Conservation (phyloP, 2,113 vertebrate species). For the Lagopus muta region DNA sequence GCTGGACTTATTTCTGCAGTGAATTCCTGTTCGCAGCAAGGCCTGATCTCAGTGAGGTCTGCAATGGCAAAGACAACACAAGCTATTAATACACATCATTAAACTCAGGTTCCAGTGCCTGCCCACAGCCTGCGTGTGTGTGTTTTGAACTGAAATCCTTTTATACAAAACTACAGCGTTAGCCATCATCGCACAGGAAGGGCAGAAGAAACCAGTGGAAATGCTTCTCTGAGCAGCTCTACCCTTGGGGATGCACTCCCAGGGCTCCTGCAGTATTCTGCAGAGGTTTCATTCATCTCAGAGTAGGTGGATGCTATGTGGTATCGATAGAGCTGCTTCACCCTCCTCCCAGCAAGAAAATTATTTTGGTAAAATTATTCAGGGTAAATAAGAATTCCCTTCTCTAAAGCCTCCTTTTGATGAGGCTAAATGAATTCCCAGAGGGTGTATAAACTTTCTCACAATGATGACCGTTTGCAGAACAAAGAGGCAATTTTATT, state of each 20-base stretch:
- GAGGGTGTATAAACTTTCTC: constrained; percentile 58
- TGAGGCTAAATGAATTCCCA: constrained; percentile 49
- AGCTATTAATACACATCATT: background rate
- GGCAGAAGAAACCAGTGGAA: background rate
- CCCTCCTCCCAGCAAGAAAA: background rate
- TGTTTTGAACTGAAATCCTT: background rate
- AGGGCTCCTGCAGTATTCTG: background rate
- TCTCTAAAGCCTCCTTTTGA: constrained; percentile 33
- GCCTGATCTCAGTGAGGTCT: background rate
- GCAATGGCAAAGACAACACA: background rate
- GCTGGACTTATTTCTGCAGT: background rate
- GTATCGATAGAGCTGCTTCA: background rate
- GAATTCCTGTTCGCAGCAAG: background rate
- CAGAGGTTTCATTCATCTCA: background rate
- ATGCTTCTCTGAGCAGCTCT: background rate
- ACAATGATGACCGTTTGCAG: constrained; percentile 37
- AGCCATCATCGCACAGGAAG: background rate
- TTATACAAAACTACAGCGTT: background rate
- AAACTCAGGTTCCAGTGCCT: background rate
- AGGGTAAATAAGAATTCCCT: constrained; percentile 38
- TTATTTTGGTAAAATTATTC: constrained; percentile 1
- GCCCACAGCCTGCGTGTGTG: background rate
- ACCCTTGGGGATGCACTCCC: background rate
- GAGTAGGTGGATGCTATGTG: background rate
- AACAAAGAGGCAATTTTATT: constrained; percentile 57